Percentiles rank a stretch among this genome's conserved stretches.
phyloP scores from a whole-genome alignment of 2,113 vertebrate genomes.

The Anhinga anhinga region DNA sequence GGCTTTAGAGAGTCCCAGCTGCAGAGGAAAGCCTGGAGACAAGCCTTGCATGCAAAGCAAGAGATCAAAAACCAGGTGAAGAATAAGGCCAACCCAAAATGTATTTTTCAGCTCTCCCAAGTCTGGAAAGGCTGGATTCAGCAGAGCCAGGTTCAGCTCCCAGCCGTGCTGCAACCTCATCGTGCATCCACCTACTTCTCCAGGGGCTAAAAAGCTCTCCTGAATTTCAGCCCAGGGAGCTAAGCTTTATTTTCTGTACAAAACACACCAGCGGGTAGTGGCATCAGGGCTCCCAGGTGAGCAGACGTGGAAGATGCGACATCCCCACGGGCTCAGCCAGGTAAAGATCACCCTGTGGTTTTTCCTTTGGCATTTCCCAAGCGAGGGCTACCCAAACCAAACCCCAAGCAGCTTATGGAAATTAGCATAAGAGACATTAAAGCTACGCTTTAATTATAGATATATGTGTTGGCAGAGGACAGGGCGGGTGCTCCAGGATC shows the following conservation, averaged over 20 bases:
- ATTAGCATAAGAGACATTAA: slow-evolving; percentile 54
- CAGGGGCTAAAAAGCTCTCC: neutral
- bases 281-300: neutral
- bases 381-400: slow-evolving; percentile 16
- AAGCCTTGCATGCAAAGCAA: slow-evolving; percentile 14
- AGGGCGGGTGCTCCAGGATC: slow-evolving; percentile 17
- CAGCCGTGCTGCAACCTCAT: neutral
- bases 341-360: slow-evolving; percentile 22
- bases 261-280: neutral
- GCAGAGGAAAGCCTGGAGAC: slow-evolving; percentile 7
- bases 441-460: slow-evolving; percentile 47
- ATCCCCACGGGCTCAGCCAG: neutral
- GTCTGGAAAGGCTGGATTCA: slow-evolving; percentile 2
- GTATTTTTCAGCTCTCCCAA: neutral
- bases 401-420: neutral
- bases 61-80: slow-evolving; percentile 49
- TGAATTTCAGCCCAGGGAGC: neutral
- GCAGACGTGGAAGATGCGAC: neutral
- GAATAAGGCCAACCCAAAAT: neutral
- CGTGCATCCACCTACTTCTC: neutral
- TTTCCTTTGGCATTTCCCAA: slow-evolving; percentile 54
- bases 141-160: neutral
- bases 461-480: neutral
- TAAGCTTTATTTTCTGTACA: neutral
- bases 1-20: neutral